Base-by-base conservation (phyloP, 2,888 invertebrate genomes). In the Archips crataeganus region DNA sequence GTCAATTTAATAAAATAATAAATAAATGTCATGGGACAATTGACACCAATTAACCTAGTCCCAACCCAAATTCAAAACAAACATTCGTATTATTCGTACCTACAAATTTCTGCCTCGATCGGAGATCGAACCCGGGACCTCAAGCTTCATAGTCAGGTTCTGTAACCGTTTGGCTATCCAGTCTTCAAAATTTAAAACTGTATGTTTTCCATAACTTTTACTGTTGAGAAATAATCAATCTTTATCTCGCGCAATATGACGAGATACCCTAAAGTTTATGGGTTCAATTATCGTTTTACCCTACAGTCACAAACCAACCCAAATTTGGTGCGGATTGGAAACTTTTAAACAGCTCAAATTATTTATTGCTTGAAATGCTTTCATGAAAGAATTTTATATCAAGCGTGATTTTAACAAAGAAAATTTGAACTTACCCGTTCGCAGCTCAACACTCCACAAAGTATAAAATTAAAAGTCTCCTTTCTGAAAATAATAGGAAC, bases 381-480 rank as follows among this genome's bases (percentile, higher is more conserved):
- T 67, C 4, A 42, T 59, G 54, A 67, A 62, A 72, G 9, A 45
- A 59, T 42, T 42, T 13, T 39, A 67, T 57, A 67, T 63, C 49
- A 59, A 73, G 63, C 49, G 57, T 68, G 8, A 68, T 59, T 59
- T 59, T 57, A 73, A 73, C 72, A 73, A 73, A 68, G 47, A 68
- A 57, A 59, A 62, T 71, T 62, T 62, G 45, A 59, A 49, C 45
- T 63, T 47, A 32, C n/a, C 72, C 60, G 49, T 60, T 51, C 66
- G 47, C 42, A 9, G 59, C 70, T 32, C 63, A 47, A 49, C 36
- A 57, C 47, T 59, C 49, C 63, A 49, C 39, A 59, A 63, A 59
- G 68, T 73, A 68, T 64, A 66, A 64, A 73, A 73, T 73, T 73
- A 73, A 73, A 68, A 73, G 68, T 73, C 51, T 8, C 54, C 57